Conservation (phyloP, 2,113 vertebrate species). For the Amphiprion percula region DNA sequence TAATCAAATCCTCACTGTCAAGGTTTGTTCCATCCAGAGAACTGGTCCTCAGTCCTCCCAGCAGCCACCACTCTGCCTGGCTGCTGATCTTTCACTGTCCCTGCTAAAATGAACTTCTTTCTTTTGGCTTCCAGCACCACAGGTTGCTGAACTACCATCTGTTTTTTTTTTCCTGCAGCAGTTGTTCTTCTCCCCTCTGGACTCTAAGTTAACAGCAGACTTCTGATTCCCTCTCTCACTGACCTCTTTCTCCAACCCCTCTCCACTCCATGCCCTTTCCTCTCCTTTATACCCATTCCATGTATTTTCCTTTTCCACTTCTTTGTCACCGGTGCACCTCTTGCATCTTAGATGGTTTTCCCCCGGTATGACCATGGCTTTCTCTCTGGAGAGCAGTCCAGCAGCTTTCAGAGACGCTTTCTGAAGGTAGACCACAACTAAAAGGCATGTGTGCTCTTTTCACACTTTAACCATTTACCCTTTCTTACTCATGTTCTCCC, state of each 20-base stretch:
- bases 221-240: constrained; percentile 26
- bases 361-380: constrained; percentile 90
- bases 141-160: constrained; percentile 23
- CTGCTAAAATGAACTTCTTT: constrained; percentile 29
- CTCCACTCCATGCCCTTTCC: constrained; percentile 17
- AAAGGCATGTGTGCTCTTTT: constrained; percentile 50
- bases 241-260: constrained; percentile 6
- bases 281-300: constrained; percentile 11
- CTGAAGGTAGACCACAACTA: constrained; percentile 90
- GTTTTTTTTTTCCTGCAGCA: constrained; percentile 23
- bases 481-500: not conserved
- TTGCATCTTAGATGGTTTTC: constrained; percentile 90
- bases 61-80: constrained; percentile 35
- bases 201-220: constrained; percentile 2
- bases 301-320: constrained; percentile 13
- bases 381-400: constrained; percentile 88
- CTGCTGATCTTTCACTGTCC: constrained; percentile 53
- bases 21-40: constrained; percentile 81
- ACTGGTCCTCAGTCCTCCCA: constrained; percentile 27
- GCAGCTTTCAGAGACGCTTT: constrained; percentile 87
- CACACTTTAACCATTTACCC: constrained; percentile 29
- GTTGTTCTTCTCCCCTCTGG: constrained; percentile 14
- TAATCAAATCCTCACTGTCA: constrained; percentile 87
- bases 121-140: constrained; percentile 7
- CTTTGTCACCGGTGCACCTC: constrained; percentile 5